Conservation (phyloP, 2,888 invertebrate genomes). For the Cephus rjabovi region DNA sequence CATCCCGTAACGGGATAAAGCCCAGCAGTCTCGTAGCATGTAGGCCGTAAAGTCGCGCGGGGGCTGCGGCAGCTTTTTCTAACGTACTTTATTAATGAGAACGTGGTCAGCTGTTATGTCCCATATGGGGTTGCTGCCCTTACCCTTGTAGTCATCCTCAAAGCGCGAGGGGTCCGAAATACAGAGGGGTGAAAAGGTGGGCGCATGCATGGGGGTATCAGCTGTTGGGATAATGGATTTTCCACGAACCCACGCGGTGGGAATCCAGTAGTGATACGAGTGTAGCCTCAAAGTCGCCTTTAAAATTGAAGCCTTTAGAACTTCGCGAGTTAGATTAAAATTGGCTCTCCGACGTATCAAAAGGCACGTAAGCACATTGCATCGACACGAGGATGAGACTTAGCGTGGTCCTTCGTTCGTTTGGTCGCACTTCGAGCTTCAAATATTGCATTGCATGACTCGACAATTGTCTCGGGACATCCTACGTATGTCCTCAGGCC, state of each 20-base stretch:
- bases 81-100: slow-evolving; percentile 66
- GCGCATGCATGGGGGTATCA: slow-evolving; percentile 57
- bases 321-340: background rate
- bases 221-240: slow-evolving; percentile 49
- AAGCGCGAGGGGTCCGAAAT: background rate
- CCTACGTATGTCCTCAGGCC: background rate
- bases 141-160: slow-evolving; percentile 24
- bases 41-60: slow-evolving; percentile 31
- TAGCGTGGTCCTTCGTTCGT: background rate
- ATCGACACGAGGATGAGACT: background rate
- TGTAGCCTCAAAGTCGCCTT: background rate
- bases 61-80: slow-evolving; percentile 34
- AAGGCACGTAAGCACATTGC: background rate
- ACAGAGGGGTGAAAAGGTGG: slow-evolving; percentile 21
- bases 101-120: slow-evolving; percentile 60
- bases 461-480: background rate
- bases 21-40: background rate
- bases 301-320: background rate
- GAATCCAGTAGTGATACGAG: background rate
- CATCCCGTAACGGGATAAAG: background rate
- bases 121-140: slow-evolving; percentile 46
- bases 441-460: background rate
- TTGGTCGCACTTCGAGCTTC: background rate
- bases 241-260: background rate
- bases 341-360: background rate